Conservation (phyloP, 2,113 vertebrate genomes). For the Peromyscus leucopus region DNA sequence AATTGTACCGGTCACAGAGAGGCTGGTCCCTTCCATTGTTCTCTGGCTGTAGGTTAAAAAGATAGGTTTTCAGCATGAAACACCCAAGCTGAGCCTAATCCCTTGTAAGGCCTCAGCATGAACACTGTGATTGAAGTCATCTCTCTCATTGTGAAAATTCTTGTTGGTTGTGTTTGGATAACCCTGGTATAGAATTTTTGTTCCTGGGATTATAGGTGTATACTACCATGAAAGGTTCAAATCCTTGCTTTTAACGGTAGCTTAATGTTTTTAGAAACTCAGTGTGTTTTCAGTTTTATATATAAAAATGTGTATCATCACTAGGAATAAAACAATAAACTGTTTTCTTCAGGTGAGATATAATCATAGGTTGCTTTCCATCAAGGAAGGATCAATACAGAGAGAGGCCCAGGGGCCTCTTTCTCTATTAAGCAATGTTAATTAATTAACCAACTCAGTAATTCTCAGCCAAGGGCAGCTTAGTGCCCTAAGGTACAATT, state of each 20-base stretch:
- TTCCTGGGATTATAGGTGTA: background rate
- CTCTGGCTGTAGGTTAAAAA: background rate
- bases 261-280: slow-evolving; percentile 53
- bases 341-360: background rate
- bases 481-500: background rate
- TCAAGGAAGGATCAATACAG: background rate
- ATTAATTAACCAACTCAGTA: background rate
- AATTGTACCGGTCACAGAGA: background rate
- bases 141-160: background rate
- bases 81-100: background rate
- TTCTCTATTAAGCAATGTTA: background rate
- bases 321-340: slow-evolving; percentile 37
- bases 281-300: slow-evolving; percentile 1
- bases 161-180: background rate
- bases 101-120: background rate
- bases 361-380: background rate
- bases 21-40: background rate
- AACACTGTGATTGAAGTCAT: slow-evolving; percentile 10
- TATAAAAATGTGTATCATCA: background rate
- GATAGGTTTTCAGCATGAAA: slow-evolving; percentile 24
- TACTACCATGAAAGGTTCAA: background rate
- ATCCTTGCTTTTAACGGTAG: slow-evolving; percentile 23
- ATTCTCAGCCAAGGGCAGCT: background rate
- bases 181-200: background rate
- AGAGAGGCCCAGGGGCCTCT: background rate